These are phyloP conservation scores for Channallabes apus DNA, from an alignment of 2,797 vertebrate genomes.

Conservation along the genomic window DNA sequence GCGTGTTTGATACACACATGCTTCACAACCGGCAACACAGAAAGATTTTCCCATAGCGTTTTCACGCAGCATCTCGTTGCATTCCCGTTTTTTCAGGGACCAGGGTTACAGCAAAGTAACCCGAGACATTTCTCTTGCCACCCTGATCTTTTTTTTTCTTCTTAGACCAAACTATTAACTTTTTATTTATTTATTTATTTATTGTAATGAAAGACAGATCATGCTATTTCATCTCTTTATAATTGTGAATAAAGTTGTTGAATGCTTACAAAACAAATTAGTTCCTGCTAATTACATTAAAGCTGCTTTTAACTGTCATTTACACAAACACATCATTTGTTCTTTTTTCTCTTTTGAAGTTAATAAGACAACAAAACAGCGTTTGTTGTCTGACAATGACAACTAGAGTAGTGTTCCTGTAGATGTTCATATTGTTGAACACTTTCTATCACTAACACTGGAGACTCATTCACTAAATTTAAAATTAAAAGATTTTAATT, in stretches of 20 bases:
- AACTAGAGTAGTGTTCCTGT: not conserved
- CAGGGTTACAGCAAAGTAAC: too few species aligned
- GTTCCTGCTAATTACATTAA: not conserved
- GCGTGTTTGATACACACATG: too few species aligned
- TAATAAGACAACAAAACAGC: not conserved
- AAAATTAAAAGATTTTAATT: too few species aligned
- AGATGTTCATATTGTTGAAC: not conserved
- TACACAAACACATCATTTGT: not conserved
- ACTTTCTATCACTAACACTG: not conserved
- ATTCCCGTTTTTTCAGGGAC: too few species aligned
- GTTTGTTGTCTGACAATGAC: not conserved
- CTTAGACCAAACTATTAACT: not conserved
- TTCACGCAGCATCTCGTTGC: too few species aligned
- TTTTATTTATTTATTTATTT: not conserved
- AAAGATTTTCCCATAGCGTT: too few species aligned
- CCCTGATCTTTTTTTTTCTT: not conserved
- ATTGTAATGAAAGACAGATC: not conserved
- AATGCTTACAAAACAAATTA: not conserved
- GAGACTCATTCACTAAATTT: not conserved
- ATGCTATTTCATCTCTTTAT: not conserved
- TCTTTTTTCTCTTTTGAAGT: not conserved
- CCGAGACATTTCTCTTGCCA: too few species aligned
- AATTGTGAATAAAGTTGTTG: not conserved
- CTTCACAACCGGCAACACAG: too few species aligned
- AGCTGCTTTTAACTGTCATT: not conserved